Evolutionary conservation across 2,888 invertebrate species (phyloP), one percentile per base, ranked within the genome.

Genomic region (Dione vanillae): DNA sequence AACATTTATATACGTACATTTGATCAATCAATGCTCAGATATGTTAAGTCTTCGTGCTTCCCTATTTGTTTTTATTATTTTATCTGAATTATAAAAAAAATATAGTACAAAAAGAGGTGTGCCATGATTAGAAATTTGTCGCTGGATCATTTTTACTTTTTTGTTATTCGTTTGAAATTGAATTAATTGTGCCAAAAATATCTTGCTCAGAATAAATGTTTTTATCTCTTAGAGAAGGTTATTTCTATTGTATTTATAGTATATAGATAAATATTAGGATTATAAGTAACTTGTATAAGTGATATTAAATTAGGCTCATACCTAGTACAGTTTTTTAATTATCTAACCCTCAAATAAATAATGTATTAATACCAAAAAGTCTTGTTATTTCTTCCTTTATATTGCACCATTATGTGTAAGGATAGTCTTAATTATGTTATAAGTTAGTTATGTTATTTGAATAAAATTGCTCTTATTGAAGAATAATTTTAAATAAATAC

Each of bases 121-220:
- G 75, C 74, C 74, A 75, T 74, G 54, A 59, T 74, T 58, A 73
- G 52, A 49, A 45, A 37, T 16, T 56, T 56, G 19, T 64, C 19
- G 27, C 27, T 56, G 58, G 16, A n/a, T 52, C 49, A 47, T 19
- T 51, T 51, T 47, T 61, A 45, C 45, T 61, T 61, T n/a, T 35
- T 45, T 77, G 78, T 80, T 77, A 78, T 67, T 74, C 49, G 52
- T 64, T 54, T 66, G 27, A 61, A 61, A 45, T 61, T 45, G 59
- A 20, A 64, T 74, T 67, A 74, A 72, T 77, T 75, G 79, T 82
- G 81, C 79, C 80, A 79, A 81, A 79, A 74, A 71, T 74, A 73
- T 66, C 49, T 76, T 76, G 76, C 76, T 75, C 75, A 75, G 59
- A 41, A 62, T 61, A 65, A 65, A n/a, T 37, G 40, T 69, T 58